Evolutionary conservation across 2,888 invertebrate genomes (phyloP).

Genomic region (Leistus spinibarbis): DNA sequence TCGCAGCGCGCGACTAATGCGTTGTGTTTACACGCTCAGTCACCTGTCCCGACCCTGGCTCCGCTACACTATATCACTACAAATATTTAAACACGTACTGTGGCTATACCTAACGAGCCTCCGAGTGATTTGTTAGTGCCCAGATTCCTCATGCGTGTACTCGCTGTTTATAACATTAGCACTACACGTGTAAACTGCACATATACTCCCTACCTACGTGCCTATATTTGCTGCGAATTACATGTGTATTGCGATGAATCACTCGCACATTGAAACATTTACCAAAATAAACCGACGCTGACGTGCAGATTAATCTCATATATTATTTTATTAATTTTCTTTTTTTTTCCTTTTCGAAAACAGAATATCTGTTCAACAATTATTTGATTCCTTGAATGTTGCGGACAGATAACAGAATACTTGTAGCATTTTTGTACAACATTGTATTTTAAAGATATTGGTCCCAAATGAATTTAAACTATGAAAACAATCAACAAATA

Average conservation of each 20-base stretch:
- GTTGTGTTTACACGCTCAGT: constrained; percentile 42
- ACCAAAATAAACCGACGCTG: too few species aligned
- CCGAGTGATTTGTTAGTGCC: constrained; percentile 46
- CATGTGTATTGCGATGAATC: not conserved
- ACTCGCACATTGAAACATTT: not conserved
- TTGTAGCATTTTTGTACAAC: too few species aligned
- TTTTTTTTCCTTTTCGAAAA: too few species aligned
- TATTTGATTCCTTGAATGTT: too few species aligned
- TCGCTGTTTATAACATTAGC: constrained; percentile 23
- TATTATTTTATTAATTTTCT: too few species aligned
- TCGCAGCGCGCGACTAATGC: constrained; percentile 6
- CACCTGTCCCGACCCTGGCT: constrained; percentile 41
- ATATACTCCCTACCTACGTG: constrained; percentile 3
- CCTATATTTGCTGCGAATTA: not conserved
- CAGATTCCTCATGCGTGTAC: constrained; percentile 43
- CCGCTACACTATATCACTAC: constrained; percentile 27
- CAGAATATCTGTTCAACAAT: too few species aligned
- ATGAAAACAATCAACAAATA: too few species aligned
- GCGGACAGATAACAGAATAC: too few species aligned
- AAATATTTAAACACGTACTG: constrained; percentile 34
- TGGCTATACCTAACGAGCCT: constrained; percentile 45
- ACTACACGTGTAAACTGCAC: not conserved
- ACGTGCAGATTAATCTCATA: too few species aligned
- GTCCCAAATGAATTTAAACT: too few species aligned
- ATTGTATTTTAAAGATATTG: too few species aligned